Base-by-base conservation (phyloP, 1,140 invertebrate genomes). In the Brachionus rotundiformis region DNA sequence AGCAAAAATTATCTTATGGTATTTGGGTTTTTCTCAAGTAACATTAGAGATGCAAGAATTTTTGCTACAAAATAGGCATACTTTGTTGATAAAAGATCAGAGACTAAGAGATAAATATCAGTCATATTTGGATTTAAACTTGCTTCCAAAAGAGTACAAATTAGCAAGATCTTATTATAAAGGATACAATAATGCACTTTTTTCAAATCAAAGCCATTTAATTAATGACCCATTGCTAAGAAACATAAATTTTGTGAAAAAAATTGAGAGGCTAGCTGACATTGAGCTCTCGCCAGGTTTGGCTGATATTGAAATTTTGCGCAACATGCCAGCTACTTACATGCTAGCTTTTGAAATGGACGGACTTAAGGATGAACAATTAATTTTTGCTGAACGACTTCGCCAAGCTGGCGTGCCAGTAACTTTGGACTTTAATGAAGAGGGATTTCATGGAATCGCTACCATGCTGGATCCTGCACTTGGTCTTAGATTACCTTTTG, bases 351-450 rank as follows among this genome's bases (percentile, higher is more conserved):
- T 81, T 44, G 79, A 81, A 63, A 36, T 33, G 54, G 79, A 81
- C 65, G 39, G 36, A 1, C 33, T 81, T 3, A 81, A 63, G 49
- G 79, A 81, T 41, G 54, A 81, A 33, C 36, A 63, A 6, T 44
- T 81, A 7, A 63, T 81, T 7, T 81, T 59, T 68, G 79, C 49
- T 7, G 59, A 63, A 65, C 36, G 79, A 47, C 47, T 81, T 36
- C 31, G 44, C 10, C 8, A 8, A 13, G 47, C 25, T 31, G 79
- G 79, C 29, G 79, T 81, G 16, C 47, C 23, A n/a, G 79, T 81
- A 59, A 79, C 54, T 59, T 23, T 79, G 10, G 76, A 39, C 59
- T 79, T 79, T 79, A 59, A 79, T 59, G 47, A 59, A 59, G 76
- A 79, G 23, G 76, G 47, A 31, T 79, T 79, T 79, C 76, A 79